Conservation (phyloP, 2,797 vertebrate genomes). For the Enteromius radiatus region DNA sequence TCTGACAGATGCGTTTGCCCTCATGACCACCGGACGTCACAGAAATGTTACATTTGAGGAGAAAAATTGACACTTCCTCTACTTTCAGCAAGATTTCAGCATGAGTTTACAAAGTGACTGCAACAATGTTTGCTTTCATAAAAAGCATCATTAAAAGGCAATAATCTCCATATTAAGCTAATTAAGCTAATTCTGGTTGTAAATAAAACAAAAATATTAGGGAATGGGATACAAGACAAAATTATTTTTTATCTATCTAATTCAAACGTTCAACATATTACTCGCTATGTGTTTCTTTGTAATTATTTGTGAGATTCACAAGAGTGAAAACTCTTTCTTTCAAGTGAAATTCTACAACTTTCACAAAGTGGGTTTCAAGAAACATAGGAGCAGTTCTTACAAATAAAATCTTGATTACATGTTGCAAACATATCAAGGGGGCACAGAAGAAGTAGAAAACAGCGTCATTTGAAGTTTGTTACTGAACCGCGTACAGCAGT, state of each 20-base stretch:
- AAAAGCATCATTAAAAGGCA: background rate
- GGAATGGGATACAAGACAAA: background rate
- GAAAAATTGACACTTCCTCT: background rate
- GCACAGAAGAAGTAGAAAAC: background rate
- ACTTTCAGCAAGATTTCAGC: background rate
- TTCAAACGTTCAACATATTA: background rate
- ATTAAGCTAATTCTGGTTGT: background rate
- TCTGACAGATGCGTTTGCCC: constrained; percentile 6
- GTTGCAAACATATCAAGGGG: background rate
- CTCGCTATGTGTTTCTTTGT: background rate
- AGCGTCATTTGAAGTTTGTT: background rate
- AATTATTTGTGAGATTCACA: background rate
- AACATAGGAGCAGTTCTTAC: background rate
- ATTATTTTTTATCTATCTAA: background rate
- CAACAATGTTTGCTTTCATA: background rate
- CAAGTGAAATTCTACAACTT: background rate
- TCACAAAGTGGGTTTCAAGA: background rate
- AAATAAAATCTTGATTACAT: background rate
- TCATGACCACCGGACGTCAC: background rate
- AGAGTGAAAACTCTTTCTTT: background rate
- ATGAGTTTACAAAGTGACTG: background rate
- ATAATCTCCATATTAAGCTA: too few relatives aligned
- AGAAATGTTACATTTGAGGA: background rate
- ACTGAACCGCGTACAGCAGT: background rate
- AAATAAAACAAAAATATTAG: background rate